Evolutionary conservation across 2,888 invertebrate species (phyloP), one percentile per base, ranked within the genome.

Genomic region (Seira musarum): DNA sequence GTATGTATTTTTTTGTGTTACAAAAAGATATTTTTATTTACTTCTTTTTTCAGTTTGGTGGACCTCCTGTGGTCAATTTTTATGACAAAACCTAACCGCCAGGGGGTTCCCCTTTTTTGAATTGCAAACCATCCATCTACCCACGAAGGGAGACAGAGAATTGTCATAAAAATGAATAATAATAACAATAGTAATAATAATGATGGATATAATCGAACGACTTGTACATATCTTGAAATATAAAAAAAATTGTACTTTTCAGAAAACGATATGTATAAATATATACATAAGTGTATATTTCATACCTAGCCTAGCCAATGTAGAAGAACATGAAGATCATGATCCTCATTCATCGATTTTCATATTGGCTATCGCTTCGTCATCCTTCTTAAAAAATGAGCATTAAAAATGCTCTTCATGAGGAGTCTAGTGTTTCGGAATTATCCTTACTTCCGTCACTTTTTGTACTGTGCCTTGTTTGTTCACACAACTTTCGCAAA

Each of bases 61-160:
- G 85, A 83, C 85, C 85, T 71, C 86, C 85, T 74, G 85, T 76
- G 72, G 85, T 85, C 82, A 83, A 85, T 86, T 86, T 86, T 86
- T 86, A 86, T 86, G 86, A 85, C 85, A 84, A 84, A 85, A 81
- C 80, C 82, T 79, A 82, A 81, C 65, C 84, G 66, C 61, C 85
- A 79, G 85, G 86, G 85, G 85, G 84, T 84, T 75, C 80, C 78
- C 77, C 78, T 83, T 80, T 81, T 79, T 80, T 80, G 74, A 80
- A 80, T 81, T 80, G 74, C 84, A 81, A 78, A 74, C 64, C 77
- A 78, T 75, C 67, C 74, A 73, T 73, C 73, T 57, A 74, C 70
- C 76, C 76, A 76, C 53, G 49, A 71, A 72, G 53, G 53, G 53
- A 53, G 53, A 53, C 53, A 53, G 53, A 17, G 53, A 53, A 53